Base-by-base conservation (phyloP, 92 coral and sea anemone species). In the Epizoanthus ramosus region DNA sequence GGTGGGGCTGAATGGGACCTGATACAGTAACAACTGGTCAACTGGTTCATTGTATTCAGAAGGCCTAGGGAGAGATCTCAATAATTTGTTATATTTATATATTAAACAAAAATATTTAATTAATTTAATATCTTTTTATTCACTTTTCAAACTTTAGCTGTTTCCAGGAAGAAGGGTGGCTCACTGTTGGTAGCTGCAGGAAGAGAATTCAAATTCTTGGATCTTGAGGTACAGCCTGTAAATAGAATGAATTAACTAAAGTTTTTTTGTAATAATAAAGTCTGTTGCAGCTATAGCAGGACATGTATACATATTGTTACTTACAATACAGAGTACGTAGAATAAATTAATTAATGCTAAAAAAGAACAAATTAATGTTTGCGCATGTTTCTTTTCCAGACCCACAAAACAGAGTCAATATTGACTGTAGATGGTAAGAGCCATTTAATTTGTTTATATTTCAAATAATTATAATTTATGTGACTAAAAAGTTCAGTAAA, bases 151-250 rank as follows among this genome's bases (percentile, higher is more conserved):
- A 63, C n/a, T 63, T 10, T 22, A 95, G 98, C 89, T 87, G 95
- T 95, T 22, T 94, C 96, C 83, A 93, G 97, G 23, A 70, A 87
- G 79, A 90, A 87, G 59, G 91, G 97, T 77, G 85, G 89, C 17
- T 95, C 98, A 25, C 76, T 91, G 3, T 87, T 87, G 33, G 81
- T 95, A 57, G 84, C 89, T 39, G 63, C 83, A 21, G 71, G 88
- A 68, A 80, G 92, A 21, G 80, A 85, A 33, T 87, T 92, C 22
- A 67, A 85, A 6, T 95, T 95, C 72, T 79, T 95, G 28, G 98
- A 95, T 65, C 68, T 95, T n/a, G 94, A 92, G 94, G 98, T 95
- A 84, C 56, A 69, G 67, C 3, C 37, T 37, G 10, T 6, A 31
- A 63, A 45, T 28, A 4, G 43, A 37, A 37, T 37, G 43, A 37